Conservation (phyloP, 2,888 invertebrate species). For the Conus canariensis region DNA sequence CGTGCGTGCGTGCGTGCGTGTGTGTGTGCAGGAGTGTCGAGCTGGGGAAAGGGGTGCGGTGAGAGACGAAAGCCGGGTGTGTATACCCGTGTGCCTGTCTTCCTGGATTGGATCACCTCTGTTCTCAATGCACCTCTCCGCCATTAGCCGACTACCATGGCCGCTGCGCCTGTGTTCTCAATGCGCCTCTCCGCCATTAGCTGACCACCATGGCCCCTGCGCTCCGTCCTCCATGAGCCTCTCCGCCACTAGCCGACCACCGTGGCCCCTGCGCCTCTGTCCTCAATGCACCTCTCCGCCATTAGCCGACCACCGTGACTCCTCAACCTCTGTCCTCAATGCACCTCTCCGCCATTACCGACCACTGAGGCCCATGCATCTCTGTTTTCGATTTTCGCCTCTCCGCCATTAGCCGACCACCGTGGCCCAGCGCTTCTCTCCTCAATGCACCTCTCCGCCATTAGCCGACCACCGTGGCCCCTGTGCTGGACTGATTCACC, state of each 20-base stretch:
- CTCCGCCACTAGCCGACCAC: background rate
- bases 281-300: no score
- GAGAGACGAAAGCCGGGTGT: constrained; percentile 62
- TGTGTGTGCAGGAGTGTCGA: constrained; percentile 58
- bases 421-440: no score
- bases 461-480: background rate
- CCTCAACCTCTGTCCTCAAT: no score
- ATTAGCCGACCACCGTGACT: no score
- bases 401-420: background rate
- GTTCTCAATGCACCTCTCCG: background rate
- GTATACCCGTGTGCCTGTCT: constrained; percentile 64
- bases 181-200: background rate
- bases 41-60: constrained; percentile 68
- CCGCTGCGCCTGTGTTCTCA: background rate
- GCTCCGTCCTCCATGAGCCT: background rate
- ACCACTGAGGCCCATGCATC: background rate
- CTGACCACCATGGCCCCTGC: background rate
- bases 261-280: no score
- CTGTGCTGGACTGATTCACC: no score
- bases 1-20: background rate
- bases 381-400: background rate
- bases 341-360: no score
- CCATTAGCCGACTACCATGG: no score
- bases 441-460: background rate
- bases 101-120: constrained; percentile 56